phyloP scores from a whole-genome alignment of 2,888 invertebrate genomes.

The Arge pagana region DNA sequence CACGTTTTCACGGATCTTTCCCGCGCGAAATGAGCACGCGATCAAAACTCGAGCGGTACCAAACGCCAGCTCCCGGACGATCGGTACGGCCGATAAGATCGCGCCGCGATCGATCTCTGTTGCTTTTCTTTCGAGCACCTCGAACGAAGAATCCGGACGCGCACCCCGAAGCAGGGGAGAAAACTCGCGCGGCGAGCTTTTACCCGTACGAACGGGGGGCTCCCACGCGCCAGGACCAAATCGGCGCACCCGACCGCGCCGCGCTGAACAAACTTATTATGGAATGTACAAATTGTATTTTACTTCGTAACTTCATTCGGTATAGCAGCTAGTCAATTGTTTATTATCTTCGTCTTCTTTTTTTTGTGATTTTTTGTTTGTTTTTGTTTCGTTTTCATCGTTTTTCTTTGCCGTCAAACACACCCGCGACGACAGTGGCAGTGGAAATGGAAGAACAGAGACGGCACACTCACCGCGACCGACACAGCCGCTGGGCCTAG shows the following conservation, averaged over 20 bases:
- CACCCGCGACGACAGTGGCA: slow-evolving; percentile 8
- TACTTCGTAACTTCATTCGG: slow-evolving; percentile 71
- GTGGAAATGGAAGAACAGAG: slow-evolving; percentile 1
- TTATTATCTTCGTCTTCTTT: slow-evolving; percentile 27
- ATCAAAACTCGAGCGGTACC: slow-evolving; percentile 9
- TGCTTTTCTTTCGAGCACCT: not conserved
- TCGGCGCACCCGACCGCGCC: slow-evolving; percentile 29
- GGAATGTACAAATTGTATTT: slow-evolving; percentile 80
- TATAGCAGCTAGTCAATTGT: slow-evolving; percentile 63
- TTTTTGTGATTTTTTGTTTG: slow-evolving; percentile 30
- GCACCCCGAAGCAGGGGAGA: slow-evolving; percentile 11
- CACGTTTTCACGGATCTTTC: not conserved
- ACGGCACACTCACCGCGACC: no score
- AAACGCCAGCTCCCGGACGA: slow-evolving; percentile 38
- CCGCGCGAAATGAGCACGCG: not conserved
- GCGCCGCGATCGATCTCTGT: not conserved
- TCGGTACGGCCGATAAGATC: slow-evolving; percentile 23
- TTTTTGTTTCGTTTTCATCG: slow-evolving; percentile 16
- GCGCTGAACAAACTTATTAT: slow-evolving; percentile 68
- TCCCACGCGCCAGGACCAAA: slow-evolving; percentile 30
- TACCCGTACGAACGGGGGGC: slow-evolving; percentile 22
- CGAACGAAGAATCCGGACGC: not conserved
- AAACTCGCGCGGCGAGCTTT: not conserved
- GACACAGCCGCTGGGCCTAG: slow-evolving; percentile 13
- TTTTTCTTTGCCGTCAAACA: not conserved